phyloP scores from a whole-genome alignment of 2,888 invertebrate genomes.

The Caenorhabditis macrosperma region DNA sequence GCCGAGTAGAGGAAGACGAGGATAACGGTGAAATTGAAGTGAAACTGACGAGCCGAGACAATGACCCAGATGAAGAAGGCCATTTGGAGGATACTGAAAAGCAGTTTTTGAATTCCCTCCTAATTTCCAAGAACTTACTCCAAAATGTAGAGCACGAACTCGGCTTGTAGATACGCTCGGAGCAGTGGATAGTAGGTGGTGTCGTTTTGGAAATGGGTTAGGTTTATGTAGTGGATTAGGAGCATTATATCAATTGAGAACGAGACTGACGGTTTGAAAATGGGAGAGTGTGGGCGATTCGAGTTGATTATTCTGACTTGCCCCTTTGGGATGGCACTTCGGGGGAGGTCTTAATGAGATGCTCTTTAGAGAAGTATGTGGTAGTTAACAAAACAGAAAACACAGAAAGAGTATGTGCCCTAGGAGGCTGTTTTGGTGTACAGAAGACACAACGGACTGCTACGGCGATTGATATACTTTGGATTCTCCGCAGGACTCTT shows the following conservation, averaged over 20 bases:
- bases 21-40: constrained; percentile 32
- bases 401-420: too few relatives aligned
- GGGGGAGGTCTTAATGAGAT: too few relatives aligned
- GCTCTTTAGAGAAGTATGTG: too few relatives aligned
- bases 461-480: too few relatives aligned
- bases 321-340: too few relatives aligned
- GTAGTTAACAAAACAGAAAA: too few relatives aligned
- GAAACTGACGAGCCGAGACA: constrained; percentile 25
- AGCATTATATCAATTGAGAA: too few relatives aligned
- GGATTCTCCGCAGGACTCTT: too few relatives aligned
- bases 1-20: constrained; percentile 4
- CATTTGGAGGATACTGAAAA: constrained; percentile 30
- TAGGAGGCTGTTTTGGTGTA: too few relatives aligned
- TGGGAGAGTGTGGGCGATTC: neutral
- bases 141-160: constrained; percentile 7
- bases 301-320: too few relatives aligned
- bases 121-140: constrained; percentile 25
- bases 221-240: constrained; percentile 22
- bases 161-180: neutral
- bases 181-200: neutral
- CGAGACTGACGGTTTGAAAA: too few relatives aligned
- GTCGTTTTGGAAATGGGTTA: constrained; percentile 14
- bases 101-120: neutral
- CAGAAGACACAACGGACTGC: too few relatives aligned
- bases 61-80: constrained; percentile 9